phyloP scores from a whole-genome alignment of 2,113 vertebrate genomes.

The Syngnathus scovelli region DNA sequence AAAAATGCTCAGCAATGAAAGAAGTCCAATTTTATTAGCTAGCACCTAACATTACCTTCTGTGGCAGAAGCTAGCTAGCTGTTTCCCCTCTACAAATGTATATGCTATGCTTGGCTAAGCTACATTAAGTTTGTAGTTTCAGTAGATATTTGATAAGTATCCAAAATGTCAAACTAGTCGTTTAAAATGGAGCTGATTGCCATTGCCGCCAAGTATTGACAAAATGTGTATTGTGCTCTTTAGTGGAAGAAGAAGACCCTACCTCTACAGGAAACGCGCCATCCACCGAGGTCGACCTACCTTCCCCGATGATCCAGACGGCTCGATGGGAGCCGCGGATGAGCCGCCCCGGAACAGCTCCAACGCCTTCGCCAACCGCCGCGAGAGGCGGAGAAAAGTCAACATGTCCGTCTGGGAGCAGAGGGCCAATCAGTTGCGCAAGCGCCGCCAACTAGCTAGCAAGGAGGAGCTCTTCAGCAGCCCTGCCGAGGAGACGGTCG shows the following conservation, averaged over 20 bases:
- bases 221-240: conserved; percentile 33
- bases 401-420: conserved; percentile 98
- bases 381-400: conserved; percentile 85
- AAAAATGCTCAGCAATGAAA: neutral
- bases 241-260: conserved; percentile 74
- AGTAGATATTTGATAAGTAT: neutral
- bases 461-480: conserved; percentile 83
- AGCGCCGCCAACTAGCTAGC: conserved; percentile 93
- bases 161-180: conserved; percentile 15
- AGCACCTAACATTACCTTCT: neutral
- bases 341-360: conserved; percentile 40
- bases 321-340: neutral
- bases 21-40: neutral
- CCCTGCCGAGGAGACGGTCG: conserved; percentile 63
- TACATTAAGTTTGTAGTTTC: conserved; percentile 4
- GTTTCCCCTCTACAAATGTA: neutral
- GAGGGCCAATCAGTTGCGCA: conserved; percentile 90
- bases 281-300: conserved; percentile 70
- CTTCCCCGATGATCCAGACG: conserved; percentile 64
- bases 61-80: neutral
- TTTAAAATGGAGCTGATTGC: neutral
- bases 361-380: conserved; percentile 70
- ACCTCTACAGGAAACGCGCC: conserved; percentile 74
- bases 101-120: neutral
- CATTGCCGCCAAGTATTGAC: neutral